phyloP scores from a whole-genome alignment of 2,113 vertebrate genomes.

The Anhinga anhinga region DNA sequence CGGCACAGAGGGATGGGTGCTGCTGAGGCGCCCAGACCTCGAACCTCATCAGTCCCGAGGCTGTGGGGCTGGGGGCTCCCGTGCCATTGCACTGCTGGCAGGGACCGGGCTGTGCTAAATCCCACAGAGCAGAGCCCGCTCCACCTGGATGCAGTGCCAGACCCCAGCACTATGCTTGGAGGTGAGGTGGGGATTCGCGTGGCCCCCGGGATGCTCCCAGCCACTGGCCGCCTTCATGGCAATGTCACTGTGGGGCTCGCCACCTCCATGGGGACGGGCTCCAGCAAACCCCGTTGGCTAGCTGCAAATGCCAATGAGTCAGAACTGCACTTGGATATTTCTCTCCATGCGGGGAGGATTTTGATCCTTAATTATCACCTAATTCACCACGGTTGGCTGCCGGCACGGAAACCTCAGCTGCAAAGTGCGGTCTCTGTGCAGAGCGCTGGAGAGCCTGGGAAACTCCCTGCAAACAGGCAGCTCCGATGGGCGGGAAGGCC shows the following conservation, averaged over 20 bases:
- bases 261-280: neutral
- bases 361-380: neutral
- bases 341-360: neutral
- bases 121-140: neutral
- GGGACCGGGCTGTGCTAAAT: neutral
- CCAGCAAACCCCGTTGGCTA: neutral
- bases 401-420: neutral
- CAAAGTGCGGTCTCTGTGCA: neutral
- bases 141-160: neutral
- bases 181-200: fast-evolving
- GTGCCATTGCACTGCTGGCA: fast-evolving
- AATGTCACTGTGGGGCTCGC: neutral
- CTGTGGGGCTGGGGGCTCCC: neutral
- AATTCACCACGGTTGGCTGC: neutral
- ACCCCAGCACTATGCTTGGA: neutral
- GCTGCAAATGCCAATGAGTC: neutral
- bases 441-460: neutral
- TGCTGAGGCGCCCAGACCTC: neutral
- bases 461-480: neutral
- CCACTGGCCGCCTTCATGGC: fast-evolving
- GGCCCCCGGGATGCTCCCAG: fast-evolving
- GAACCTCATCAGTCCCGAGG: neutral
- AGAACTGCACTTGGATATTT: neutral
- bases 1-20: neutral
- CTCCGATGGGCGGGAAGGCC: fast-evolving